These are phyloP conservation scores for Nothoprocta pentlandii DNA, from an alignment of 2,113 vertebrate genomes.

Conservation along the genomic window DNA sequence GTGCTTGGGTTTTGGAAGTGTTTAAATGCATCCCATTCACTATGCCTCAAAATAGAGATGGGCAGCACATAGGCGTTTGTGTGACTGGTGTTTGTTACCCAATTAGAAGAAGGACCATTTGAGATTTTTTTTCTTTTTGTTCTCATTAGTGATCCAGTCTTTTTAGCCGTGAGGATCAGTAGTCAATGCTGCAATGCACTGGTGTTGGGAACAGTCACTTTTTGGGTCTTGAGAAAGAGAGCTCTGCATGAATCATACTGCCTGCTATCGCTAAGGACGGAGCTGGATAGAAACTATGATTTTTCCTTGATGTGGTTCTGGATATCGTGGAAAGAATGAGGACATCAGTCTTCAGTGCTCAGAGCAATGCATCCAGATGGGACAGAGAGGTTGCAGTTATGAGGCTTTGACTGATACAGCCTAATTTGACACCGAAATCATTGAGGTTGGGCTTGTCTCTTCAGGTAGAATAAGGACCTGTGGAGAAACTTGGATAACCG, in stretches of 20 bases:
- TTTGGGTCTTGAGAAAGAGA: neutral
- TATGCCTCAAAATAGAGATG: neutral
- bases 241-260: neutral
- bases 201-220: neutral
- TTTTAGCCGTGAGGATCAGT: neutral
- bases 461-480: neutral
- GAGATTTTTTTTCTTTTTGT: neutral
- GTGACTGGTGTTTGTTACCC: neutral
- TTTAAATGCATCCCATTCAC: neutral
- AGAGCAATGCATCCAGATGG: neutral
- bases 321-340: neutral
- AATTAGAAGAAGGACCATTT: neutral
- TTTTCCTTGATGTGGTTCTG: neutral
- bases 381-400: neutral
- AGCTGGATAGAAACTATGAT: neutral
- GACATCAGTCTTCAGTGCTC: neutral
- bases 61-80: neutral
- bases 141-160: neutral
- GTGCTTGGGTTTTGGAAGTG: rapidly evolving
- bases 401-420: neutral
- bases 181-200: neutral
- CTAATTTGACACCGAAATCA: neutral
- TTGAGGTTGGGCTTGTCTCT: neutral
- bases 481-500: rapidly evolving
- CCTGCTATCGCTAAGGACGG: neutral